Evolutionary conservation across 2,888 invertebrate species (phyloP), one percentile per base, ranked within the genome.

Genomic region (Girardia tigrina): DNA sequence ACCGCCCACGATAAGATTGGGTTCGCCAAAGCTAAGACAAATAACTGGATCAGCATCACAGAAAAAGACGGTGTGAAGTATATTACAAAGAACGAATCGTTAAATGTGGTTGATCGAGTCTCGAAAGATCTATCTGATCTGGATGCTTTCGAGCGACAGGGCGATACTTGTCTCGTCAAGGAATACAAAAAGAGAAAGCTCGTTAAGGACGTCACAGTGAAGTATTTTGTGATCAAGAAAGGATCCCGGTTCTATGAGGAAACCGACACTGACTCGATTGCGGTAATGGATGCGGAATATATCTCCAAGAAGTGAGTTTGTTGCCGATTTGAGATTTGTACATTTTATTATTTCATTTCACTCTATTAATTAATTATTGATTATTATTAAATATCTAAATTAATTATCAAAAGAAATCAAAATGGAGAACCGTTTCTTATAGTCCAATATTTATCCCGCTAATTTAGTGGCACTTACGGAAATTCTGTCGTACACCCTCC

Each of bases 1-100:
- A 56, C 26, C n/a, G 72, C 12, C 42, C 20, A 42, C 72, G 36
- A 23, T 28, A 76, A 74, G 70, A 20, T 76, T 1, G 76, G 75
- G 70, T 42, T 76, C 27, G 12, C 29, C 16, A 76, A 76, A 69
- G 76, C 74, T 8, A 27, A 74, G 4, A 4, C 75, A 26, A 27
- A 28, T 36, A 75, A 36, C 26, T 75, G 75, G 75, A 75, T 75
- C 27, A 26, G 26, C 28, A 27, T 73, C 56, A 42, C 8, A 23
- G 20, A 27, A 0, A 1, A 27, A 56, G 26, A 42, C 72, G 72
- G 28, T 56, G 23, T 23, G 26, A 72, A 56, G 26, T 26, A 42
- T 29, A 14, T 76, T 26, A 69, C 69, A 6, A 42, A 36, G 27
- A 70, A 42, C 14, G 4, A 8, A n/a, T n/a, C n/a, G 6, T 12